These are phyloP conservation scores for Callaeas wilsoni DNA, from an alignment of 2,113 vertebrate genomes.

Conservation along the genomic window DNA sequence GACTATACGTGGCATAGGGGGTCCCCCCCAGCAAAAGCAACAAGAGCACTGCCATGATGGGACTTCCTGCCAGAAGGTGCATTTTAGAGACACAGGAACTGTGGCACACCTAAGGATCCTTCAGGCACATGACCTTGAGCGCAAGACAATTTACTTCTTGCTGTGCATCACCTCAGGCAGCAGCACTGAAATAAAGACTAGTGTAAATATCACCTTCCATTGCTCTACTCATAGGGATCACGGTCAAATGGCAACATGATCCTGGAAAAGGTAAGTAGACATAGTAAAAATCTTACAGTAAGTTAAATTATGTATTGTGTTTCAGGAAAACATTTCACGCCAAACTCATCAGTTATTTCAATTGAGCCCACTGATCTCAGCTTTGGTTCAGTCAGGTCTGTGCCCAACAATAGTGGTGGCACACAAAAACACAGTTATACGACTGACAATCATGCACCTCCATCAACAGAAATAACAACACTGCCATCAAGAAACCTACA, in stretches of 20 bases:
- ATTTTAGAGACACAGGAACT: background rate
- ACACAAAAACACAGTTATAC: background rate
- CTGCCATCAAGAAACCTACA: background rate
- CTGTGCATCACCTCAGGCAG: background rate
- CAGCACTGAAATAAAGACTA: background rate
- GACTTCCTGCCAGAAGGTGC: background rate
- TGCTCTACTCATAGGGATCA: background rate
- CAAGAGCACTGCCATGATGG: background rate
- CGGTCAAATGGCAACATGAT: background rate
- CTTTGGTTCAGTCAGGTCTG: background rate
- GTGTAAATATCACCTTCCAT: background rate
- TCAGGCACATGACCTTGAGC: background rate
- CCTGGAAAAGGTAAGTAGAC: background rate
- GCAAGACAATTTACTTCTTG: background rate
- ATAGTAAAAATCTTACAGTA: background rate
- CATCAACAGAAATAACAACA: background rate
- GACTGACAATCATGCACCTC: background rate
- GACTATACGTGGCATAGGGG: rapidly evolving
- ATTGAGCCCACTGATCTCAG: background rate
- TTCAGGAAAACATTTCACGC: background rate
- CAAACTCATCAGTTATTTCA: background rate
- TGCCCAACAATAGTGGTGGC: background rate
- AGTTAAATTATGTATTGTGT: background rate
- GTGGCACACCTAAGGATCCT: background rate
- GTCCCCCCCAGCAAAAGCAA: background rate